Evolutionary conservation across 2,113 vertebrate species (phyloP).

Genomic region (Albula glossodonta): DNA sequence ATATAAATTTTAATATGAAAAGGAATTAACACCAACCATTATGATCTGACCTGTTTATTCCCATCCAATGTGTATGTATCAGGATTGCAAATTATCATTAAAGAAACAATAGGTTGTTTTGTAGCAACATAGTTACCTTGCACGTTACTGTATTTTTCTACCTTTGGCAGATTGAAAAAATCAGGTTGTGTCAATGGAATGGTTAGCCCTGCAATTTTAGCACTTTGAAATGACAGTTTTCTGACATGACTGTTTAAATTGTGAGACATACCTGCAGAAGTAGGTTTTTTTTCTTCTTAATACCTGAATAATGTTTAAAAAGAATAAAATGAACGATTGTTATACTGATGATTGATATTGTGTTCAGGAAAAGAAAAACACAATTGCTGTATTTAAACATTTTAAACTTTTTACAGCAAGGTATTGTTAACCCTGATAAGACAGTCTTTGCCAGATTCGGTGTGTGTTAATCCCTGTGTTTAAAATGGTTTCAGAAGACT

Average conservation of each 20-base stretch:
- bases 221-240: not conserved
- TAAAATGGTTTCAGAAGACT: not conserved
- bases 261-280: not conserved
- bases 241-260: not conserved
- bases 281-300: too few relatives aligned
- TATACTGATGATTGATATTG: not conserved
- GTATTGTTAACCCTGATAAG: not conserved
- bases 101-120: not conserved
- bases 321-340: not conserved
- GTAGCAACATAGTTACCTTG: not conserved
- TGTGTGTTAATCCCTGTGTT: not conserved
- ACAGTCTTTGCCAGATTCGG: not conserved
- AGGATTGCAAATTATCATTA: not conserved
- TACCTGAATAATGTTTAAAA: too few relatives aligned
- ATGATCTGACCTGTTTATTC: not conserved
- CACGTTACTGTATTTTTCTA: not conserved
- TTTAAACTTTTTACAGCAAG: not conserved
- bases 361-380: not conserved
- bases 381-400: not conserved
- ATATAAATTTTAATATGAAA: too few relatives aligned
- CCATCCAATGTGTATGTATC: not conserved
- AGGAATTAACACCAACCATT: too few relatives aligned
- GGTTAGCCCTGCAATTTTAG: not conserved
- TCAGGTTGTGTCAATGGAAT: not conserved
- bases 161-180: not conserved